Percentiles rank a stretch among this genome's conserved stretches.
phyloP scores from a whole-genome alignment of 2,888 invertebrate species.

The Cancer borealis region DNA sequence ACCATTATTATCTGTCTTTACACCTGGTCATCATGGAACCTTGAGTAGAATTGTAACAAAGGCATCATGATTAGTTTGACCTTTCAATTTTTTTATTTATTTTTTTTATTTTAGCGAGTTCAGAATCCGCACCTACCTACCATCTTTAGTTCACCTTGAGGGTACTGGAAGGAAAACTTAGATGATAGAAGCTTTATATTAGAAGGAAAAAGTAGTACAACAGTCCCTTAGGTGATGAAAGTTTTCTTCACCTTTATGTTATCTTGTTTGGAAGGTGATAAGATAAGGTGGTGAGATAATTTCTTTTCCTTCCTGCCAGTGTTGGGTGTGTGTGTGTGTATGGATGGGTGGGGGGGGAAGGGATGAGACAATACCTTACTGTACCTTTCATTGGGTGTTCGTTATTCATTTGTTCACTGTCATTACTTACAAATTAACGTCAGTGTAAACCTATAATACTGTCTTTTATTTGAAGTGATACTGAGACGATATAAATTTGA shows the following conservation, averaged over 20 bases:
- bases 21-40: neutral
- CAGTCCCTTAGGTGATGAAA: neutral
- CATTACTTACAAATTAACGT: neutral
- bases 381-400: neutral
- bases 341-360: neutral
- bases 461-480: too few relatives aligned
- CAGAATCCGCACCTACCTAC: neutral
- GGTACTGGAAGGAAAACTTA: neutral
- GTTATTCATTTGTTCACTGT: neutral
- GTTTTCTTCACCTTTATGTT: neutral
- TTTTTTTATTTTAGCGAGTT: neutral
- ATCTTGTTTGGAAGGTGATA: neutral
- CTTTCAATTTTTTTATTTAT: neutral
- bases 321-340: neutral
- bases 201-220: too few relatives aligned
- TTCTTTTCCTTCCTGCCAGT: neutral
- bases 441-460: too few relatives aligned
- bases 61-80: neutral
- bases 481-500: too few relatives aligned
- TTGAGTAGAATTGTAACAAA: neutral
- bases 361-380: neutral
- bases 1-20: neutral
- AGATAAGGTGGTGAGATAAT: neutral
- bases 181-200: too few relatives aligned
- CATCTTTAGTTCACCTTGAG: neutral